A percentile compares a stretch with the other conserved stretches of the same genome.
phyloP scores from a whole-genome alignment of 23 tunicate species.

The Clavelina lepadiformis region DNA sequence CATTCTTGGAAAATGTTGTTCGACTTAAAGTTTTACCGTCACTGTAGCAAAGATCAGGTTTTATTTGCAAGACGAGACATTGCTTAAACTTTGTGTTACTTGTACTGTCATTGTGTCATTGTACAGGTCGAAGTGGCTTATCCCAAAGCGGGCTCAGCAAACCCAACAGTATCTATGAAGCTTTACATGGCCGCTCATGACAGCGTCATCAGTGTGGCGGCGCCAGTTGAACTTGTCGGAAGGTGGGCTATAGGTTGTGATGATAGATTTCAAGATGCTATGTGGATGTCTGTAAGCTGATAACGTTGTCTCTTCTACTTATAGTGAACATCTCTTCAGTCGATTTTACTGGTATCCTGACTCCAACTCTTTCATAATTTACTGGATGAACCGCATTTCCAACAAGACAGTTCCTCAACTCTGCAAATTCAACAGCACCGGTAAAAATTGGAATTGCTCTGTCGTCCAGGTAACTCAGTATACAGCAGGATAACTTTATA shows the following conservation, averaged over 20 bases:
- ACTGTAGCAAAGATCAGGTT: too few species aligned
- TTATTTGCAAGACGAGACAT: too few species aligned
- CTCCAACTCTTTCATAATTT: conserved; percentile 38
- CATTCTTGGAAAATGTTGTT: too few species aligned
- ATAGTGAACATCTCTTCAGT: conserved; percentile 83
- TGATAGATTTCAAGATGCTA: not conserved
- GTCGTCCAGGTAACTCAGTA: conserved; percentile 18
- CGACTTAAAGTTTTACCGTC: too few species aligned
- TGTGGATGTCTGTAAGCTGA: not conserved
- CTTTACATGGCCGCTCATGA: conserved; percentile 2
- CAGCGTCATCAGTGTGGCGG: not conserved
- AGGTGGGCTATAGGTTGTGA: conserved; percentile 10
- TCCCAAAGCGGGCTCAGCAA: conserved; percentile 83
- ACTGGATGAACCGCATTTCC: conserved; percentile 82
- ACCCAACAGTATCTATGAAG: conserved; percentile 45
- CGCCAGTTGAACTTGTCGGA: conserved; percentile 25
- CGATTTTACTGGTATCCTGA: conserved; percentile 68
- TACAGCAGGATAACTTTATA: too few species aligned
- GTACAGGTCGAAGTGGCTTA: conserved; percentile 83
- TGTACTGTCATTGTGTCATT: too few species aligned
- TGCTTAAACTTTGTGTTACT: too few species aligned
- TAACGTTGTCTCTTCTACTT: not conserved
- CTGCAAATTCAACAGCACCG: conserved; percentile 20
- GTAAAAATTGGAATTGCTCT: not conserved
- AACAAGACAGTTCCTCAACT: conserved; percentile 47